phyloP scores from a whole-genome alignment of 2,888 invertebrate genomes.

The Scaeva pyrastri region DNA sequence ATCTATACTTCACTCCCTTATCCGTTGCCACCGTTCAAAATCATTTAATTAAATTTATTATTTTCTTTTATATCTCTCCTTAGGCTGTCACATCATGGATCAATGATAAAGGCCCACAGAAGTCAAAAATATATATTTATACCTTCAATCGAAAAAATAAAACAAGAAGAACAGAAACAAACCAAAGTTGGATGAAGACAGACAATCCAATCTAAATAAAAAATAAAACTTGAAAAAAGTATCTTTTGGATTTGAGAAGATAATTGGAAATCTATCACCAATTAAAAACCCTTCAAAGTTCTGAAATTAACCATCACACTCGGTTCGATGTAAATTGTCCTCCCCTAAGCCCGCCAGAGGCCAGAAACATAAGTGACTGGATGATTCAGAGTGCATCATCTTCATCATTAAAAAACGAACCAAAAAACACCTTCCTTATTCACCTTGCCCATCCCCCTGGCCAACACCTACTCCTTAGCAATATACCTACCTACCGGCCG shows the following conservation, averaged over 20 bases:
- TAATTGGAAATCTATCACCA: slow-evolving; percentile 45
- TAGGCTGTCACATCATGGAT: slow-evolving; percentile 30
- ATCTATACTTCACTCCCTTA: neutral
- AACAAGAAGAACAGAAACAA: slow-evolving; percentile 17
- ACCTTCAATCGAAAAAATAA: slow-evolving; percentile 7
- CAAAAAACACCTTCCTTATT: slow-evolving; percentile 24
- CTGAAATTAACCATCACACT: slow-evolving; percentile 51
- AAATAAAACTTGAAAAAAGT: slow-evolving; percentile 5
- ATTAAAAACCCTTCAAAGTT: slow-evolving; percentile 32
- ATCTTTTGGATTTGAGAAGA: slow-evolving; percentile 34
- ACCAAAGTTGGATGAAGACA: slow-evolving; percentile 7
- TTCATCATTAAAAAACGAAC: slow-evolving; percentile 29
- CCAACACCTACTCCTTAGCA: neutral
- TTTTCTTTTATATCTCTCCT: slow-evolving; percentile 26
- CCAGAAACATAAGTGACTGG: slow-evolving; percentile 15
- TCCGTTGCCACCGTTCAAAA: slow-evolving; percentile 21
- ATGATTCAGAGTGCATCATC: slow-evolving; percentile 59
- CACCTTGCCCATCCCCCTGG: neutral
- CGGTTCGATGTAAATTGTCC: slow-evolving; percentile 23
- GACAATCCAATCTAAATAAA: slow-evolving; percentile 34
- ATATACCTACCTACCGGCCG: neutral
- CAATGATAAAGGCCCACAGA: slow-evolving; percentile 45
- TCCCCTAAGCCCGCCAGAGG: neutral
- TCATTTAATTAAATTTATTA: slow-evolving; percentile 40
- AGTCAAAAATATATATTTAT: slow-evolving; percentile 46